Conservation (phyloP, 2,113 vertebrate genomes). For the Marmota flaviventris region DNA sequence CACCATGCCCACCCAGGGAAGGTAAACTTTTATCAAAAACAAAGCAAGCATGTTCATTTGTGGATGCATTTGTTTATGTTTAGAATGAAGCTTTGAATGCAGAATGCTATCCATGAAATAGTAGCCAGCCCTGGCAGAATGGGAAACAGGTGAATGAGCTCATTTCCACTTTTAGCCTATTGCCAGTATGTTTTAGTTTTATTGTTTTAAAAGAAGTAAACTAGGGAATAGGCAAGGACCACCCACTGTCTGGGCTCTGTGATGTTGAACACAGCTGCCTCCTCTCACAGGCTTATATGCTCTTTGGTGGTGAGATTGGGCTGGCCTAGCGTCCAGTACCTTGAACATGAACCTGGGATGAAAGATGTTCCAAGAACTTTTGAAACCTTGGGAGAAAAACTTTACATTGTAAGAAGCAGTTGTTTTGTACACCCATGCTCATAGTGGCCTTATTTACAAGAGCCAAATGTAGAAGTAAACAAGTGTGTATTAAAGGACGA, state of each 20-base stretch:
- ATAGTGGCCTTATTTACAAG: neutral
- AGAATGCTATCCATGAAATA: neutral
- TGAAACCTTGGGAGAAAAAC: neutral
- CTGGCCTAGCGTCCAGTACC: neutral
- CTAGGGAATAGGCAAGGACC: neutral
- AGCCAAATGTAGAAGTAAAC: neutral
- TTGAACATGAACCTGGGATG: neutral
- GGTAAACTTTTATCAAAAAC: neutral
- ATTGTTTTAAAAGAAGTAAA: neutral
- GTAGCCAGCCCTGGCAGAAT: neutral
- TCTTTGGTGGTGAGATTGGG: neutral
- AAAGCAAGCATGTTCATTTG: neutral
- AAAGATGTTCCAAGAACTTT: neutral
- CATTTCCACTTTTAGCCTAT: neutral
- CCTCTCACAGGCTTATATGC: neutral
- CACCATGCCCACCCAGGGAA: too few relatives aligned
- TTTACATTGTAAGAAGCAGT: neutral
- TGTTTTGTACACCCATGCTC: neutral
- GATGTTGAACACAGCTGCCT: neutral
- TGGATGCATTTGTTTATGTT: neutral
- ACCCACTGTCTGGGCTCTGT: neutral
- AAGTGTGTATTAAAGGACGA: neutral
- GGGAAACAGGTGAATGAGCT: neutral
- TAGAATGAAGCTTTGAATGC: slow-evolving; percentile 19
- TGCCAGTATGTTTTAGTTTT: neutral